Percentiles rank a stretch among this genome's conserved stretches.
These are phyloP conservation scores for Barnardius zonarius DNA, from an alignment of 2,113 vertebrate genomes.

Conservation along the genomic window DNA sequence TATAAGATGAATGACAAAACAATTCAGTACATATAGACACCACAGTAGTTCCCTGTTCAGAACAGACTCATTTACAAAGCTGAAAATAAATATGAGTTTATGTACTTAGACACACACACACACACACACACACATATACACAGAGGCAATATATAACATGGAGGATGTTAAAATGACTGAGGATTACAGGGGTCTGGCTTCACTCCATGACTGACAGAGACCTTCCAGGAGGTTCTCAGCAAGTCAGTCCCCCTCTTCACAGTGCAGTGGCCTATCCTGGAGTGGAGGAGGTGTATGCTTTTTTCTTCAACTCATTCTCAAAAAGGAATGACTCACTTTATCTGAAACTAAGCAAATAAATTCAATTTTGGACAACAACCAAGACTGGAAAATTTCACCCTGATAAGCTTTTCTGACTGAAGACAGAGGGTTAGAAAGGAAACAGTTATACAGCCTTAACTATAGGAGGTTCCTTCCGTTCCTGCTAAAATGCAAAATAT, in stretches of 20 bases:
- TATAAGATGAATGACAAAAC: neutral
- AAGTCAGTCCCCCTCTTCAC: neutral
- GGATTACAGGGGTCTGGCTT: neutral
- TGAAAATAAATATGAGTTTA: neutral
- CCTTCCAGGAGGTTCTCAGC: neutral
- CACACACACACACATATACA: neutral
- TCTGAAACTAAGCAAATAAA: constrained; percentile 27
- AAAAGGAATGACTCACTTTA: neutral
- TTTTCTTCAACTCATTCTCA: neutral
- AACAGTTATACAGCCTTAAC: neutral
- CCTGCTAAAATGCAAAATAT: constrained; percentile 25
- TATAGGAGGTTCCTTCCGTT: constrained; percentile 18
- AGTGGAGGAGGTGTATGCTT: neutral
- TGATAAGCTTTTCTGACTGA: constrained; percentile 14
- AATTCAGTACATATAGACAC: neutral
- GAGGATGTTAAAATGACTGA: neutral
- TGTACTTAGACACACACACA: neutral
- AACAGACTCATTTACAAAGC: neutral
- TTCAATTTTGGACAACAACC: constrained; percentile 18
- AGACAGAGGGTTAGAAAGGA: constrained; percentile 29
- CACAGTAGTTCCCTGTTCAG: neutral
- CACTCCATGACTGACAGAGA: neutral
- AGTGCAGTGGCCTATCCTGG: accelerated
- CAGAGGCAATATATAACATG: neutral
- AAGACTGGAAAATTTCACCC: constrained; percentile 35